phyloP scores from a whole-genome alignment of 2,113 vertebrate genomes.

The Aldabrachelys gigantea region DNA sequence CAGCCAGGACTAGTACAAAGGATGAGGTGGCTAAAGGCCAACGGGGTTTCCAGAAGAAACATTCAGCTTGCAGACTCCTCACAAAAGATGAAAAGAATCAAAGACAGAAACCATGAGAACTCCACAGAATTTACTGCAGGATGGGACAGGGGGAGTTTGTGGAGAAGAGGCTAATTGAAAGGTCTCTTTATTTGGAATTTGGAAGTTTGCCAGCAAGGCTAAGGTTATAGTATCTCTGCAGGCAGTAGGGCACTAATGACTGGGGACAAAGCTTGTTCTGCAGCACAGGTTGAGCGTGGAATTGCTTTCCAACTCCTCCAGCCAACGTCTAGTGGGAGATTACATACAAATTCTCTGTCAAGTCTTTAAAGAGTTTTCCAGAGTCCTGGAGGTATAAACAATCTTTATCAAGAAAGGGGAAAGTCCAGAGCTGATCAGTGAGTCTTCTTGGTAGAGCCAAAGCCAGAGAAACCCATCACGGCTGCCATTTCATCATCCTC shows the following conservation, averaged over 20 bases:
- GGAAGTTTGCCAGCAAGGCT: constrained; percentile 35
- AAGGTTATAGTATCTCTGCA: constrained; percentile 9
- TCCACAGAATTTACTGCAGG: constrained; percentile 33
- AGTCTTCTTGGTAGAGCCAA: constrained; percentile 94
- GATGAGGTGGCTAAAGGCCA: background rate
- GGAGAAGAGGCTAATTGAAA: constrained; percentile 61
- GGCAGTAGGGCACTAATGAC: constrained; percentile 56
- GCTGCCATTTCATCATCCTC: constrained; percentile 98
- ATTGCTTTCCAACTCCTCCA: constrained; percentile 44
- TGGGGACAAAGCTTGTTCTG: constrained; percentile 49
- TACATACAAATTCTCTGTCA: constrained; percentile 56
- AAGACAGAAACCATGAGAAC: constrained; percentile 49
- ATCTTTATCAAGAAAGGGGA: constrained; percentile 42
- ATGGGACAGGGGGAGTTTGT: constrained; percentile 26
- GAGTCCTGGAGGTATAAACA: constrained; percentile 70
- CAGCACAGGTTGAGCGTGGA: constrained; percentile 53
- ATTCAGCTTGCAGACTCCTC: constrained; percentile 37
- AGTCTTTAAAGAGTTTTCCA: constrained; percentile 65
- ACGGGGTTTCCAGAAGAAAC: constrained; percentile 21
- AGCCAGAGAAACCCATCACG: constrained; percentile 98
- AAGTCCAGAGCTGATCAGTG: constrained; percentile 84
- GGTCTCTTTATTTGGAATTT: constrained; percentile 67
- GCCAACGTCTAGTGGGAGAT: constrained; percentile 48
- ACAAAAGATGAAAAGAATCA: constrained; percentile 55
- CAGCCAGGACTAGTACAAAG: constrained; percentile 44